Evolutionary conservation across 2,888 invertebrate species (phyloP), one percentile per base, ranked within the genome.

Genomic region (Plusia festucae): DNA sequence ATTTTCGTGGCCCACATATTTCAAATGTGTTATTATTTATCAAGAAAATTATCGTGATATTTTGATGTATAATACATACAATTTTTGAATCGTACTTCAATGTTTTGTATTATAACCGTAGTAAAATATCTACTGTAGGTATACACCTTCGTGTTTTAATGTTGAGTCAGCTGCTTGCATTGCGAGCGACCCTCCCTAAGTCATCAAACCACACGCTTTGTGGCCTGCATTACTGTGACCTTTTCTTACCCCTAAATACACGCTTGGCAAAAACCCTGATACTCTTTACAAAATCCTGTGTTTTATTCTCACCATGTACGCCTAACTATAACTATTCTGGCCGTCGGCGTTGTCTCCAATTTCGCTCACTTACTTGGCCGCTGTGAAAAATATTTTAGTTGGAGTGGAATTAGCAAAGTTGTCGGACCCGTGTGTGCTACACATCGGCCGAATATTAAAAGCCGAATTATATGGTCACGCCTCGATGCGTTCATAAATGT

Each of bases 361-460:
- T 90, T 87, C 76, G 84, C 82, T 82, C 86, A 85, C 83, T 88
- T 86, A 85, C 82, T 77, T 65, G 68, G 68, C 32, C 71, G 69
- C 72, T 82, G 82, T 88, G 86, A 90, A 91, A 91, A 91, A 91
- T 89, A 87, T 88, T 83, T 87, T 76, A 82, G 79, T 89, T 90
- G 90, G 89, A 90, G 68, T 67, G 46, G 80, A 76, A 80, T 79
- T 82, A 80, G 86, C 79, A 88, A 91, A 91, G 90, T 91, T 91
- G 76, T 81, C 78, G 81, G 81, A 82, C 82, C 84, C 83, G 82
- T 84, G 83, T 81, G 85, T 84, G 82, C 82, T 82, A 90, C 86
- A 91, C 91, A 91, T 88, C 85, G 89, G 70, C 83, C 88, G 93
- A 93, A 93, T 93, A 93, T 92, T 91, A 93, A 93, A 91, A 90